phyloP scores from a whole-genome alignment of 2,797 vertebrate genomes.

The Catharus ustulatus region DNA sequence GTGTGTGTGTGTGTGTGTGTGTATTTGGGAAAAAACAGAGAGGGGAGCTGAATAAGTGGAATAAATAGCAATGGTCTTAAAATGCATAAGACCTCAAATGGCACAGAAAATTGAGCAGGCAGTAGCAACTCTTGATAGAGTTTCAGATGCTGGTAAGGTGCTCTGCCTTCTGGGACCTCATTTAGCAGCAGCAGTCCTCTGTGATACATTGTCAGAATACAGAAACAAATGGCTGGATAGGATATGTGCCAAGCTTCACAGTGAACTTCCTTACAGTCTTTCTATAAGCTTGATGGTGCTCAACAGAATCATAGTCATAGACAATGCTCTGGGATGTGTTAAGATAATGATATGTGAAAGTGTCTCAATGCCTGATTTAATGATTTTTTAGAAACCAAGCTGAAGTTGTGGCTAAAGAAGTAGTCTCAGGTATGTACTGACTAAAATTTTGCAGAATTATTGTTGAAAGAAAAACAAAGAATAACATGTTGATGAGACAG shows the following conservation, averaged over 20 bases:
- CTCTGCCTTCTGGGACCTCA: neutral
- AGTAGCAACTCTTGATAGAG: neutral
- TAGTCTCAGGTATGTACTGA: neutral
- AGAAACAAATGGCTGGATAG: neutral
- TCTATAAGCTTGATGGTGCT: neutral
- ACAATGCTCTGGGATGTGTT: neutral
- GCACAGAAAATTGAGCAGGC: neutral
- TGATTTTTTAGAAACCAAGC: neutral
- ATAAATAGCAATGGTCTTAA: neutral
- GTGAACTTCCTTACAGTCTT: neutral
- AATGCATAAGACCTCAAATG: fast-evolving
- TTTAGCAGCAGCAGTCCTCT: neutral
- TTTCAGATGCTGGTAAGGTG: neutral
- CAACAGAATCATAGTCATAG: neutral
- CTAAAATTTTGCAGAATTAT: neutral
- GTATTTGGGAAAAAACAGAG: neutral
- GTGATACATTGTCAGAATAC: neutral
- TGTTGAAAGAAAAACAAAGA: neutral
- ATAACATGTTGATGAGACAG: neutral
- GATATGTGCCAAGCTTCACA: neutral
- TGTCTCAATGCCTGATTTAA: neutral
- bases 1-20: too few relatives aligned
- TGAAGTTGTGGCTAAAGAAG: neutral
- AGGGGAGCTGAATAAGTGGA: neutral
- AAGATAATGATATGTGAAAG: neutral